Percentiles rank a stretch among this genome's conserved stretches.
Conservation (phyloP, 2,113 vertebrate species). For the Sarotherodon lohbergeri region DNA sequence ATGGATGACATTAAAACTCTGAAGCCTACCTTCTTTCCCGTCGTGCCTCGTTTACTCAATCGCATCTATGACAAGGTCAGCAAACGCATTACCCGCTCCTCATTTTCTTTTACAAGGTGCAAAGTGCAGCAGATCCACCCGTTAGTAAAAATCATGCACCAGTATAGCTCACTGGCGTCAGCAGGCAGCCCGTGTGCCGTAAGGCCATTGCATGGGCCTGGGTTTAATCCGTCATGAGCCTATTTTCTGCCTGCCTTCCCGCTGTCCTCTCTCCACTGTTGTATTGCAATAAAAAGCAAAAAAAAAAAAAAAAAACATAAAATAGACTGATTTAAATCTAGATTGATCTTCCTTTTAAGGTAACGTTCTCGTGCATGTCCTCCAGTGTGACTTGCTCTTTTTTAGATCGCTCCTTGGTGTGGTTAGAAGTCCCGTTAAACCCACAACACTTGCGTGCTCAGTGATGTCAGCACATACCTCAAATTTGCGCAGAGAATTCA, state of each 20-base stretch:
- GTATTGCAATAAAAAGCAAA: neutral
- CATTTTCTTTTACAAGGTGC: neutral
- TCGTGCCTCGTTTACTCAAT: constrained; percentile 76
- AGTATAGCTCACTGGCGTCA: neutral
- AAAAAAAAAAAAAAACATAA: neutral
- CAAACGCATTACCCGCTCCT: neutral
- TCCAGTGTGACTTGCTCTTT: neutral
- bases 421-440: neutral
- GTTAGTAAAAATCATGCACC: neutral
- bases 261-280: neutral
- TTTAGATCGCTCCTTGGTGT: neutral
- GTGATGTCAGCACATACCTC: neutral
- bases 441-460: neutral
- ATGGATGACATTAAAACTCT: constrained; percentile 81
- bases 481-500: neutral
- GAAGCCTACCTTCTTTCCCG: constrained; percentile 75
- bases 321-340: neutral
- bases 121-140: neutral
- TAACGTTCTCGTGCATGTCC: neutral
- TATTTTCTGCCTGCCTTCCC: neutral
- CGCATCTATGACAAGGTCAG: constrained; percentile 78
- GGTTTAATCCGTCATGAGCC: neutral
- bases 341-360: neutral
- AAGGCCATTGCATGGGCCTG: neutral
- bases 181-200: neutral